Conservation (phyloP, 1,140 invertebrate genomes). For the Lycorma delicatula region DNA sequence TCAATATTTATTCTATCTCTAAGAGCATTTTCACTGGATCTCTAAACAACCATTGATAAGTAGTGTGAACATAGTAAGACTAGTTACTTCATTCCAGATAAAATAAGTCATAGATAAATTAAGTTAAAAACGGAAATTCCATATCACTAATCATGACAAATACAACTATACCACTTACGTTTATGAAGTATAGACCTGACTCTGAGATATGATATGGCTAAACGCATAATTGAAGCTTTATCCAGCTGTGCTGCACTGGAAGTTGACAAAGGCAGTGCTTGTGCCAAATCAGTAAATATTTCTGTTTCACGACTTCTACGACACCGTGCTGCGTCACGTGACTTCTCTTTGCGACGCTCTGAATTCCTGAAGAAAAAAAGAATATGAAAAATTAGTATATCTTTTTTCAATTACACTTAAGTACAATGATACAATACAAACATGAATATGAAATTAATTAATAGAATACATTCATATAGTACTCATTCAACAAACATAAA, state of each 20-base stretch:
- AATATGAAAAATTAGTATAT: background rate
- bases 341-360: constrained; percentile 95
- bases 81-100: background rate
- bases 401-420: too few species aligned
- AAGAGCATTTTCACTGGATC: too few species aligned
- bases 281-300: constrained; percentile 81
- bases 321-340: constrained; percentile 85
- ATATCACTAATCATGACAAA: too few species aligned
- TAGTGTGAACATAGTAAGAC: too few species aligned
- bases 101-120: too few species aligned
- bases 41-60: too few species aligned
- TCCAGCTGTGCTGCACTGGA: constrained; percentile 74
- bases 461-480: too few species aligned
- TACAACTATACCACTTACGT: constrained; percentile 50
- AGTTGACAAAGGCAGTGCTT: constrained; percentile 68
- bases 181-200: constrained; percentile 70
- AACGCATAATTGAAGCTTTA: constrained; percentile 89
- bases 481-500: too few species aligned
- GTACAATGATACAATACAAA: too few species aligned
- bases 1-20: too few species aligned
- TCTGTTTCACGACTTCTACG: constrained; percentile 88
- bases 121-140: too few species aligned
- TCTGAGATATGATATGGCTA: constrained; percentile 85
- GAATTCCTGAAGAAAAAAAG: constrained; percentile 63
- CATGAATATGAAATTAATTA: too few species aligned